Conservation (phyloP, 2,888 invertebrate genomes). For the Cyclophora albipunctata region DNA sequence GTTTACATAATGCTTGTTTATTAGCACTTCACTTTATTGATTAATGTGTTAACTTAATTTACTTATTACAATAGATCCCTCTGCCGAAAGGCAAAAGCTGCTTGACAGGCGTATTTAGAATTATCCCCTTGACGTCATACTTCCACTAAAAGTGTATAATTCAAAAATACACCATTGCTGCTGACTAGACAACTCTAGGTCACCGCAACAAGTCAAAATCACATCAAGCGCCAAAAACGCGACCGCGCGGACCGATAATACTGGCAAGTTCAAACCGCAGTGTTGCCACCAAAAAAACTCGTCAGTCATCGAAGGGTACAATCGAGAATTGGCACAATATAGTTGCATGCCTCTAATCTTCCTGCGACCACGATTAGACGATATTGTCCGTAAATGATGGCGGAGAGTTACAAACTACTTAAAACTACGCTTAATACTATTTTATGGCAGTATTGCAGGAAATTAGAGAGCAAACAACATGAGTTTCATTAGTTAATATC, state of each 20-base stretch:
- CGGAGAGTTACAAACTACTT: slow-evolving; percentile 35
- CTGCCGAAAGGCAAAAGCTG: too few species aligned
- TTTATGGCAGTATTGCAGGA: slow-evolving; percentile 63
- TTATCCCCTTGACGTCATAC: too few species aligned
- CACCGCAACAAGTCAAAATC: too few species aligned
- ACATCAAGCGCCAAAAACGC: slow-evolving; percentile 10
- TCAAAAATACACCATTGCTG: too few species aligned
- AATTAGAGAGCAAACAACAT: slow-evolving; percentile 59
- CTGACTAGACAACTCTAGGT: too few species aligned
- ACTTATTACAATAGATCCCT: neutral
- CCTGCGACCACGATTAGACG: slow-evolving; percentile 35
- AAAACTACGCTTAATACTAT: slow-evolving; percentile 45
- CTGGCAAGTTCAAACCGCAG: slow-evolving; percentile 19
- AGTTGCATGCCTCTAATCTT: slow-evolving; percentile 47
- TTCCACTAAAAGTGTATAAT: too few species aligned
- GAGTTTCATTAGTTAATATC: slow-evolving; percentile 42
- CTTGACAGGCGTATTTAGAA: too few species aligned
- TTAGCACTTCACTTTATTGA: slow-evolving; percentile 11
- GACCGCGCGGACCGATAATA: slow-evolving; percentile 9
- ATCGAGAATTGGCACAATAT: slow-evolving; percentile 14
- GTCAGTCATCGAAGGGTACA: slow-evolving; percentile 16
- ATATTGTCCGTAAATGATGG: slow-evolving; percentile 27
- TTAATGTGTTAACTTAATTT: slow-evolving; percentile 11
- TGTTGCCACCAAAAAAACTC: slow-evolving; percentile 6
- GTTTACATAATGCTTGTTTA: slow-evolving; percentile 32